Percentiles rank a stretch among this genome's conserved stretches.
phyloP scores from a whole-genome alignment of 2,797 vertebrate genomes.

The Anguilla megastoma region DNA sequence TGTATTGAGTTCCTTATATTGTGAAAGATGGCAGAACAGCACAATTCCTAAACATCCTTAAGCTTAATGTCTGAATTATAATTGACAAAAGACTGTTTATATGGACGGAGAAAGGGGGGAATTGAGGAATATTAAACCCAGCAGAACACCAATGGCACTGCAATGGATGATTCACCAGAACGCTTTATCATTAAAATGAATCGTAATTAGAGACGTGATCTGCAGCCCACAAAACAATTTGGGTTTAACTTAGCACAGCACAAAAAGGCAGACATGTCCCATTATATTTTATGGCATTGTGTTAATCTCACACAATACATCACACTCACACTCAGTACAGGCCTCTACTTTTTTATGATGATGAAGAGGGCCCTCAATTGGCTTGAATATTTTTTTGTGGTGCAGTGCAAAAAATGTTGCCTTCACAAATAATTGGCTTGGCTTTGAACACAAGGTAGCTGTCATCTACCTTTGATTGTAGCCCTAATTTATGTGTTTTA shows the following conservation, averaged over 20 bases:
- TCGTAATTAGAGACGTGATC: not conserved
- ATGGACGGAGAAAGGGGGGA: not conserved
- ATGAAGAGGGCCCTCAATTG: not conserved
- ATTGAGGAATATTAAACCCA: not conserved
- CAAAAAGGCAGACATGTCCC: not conserved
- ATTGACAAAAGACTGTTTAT: not conserved
- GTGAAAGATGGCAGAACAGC: not conserved
- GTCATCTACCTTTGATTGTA: not conserved
- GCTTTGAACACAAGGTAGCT: not conserved
- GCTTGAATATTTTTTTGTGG: not conserved
- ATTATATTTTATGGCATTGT: not conserved
- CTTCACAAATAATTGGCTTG: not conserved
- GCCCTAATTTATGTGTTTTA: not conserved
- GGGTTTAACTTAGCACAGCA: not conserved
- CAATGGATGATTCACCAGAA: not conserved
- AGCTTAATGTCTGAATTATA: not conserved
- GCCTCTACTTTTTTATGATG: not conserved
- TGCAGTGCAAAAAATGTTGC: not conserved
- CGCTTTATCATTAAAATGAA: slow-evolving; percentile 11
- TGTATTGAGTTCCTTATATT: not conserved
- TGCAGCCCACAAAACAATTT: not conserved
- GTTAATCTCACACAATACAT: not conserved
- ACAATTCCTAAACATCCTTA: not conserved
- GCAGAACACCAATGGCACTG: not conserved
- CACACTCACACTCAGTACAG: not conserved